Conservation (phyloP, 2,113 vertebrate genomes). For the Hyperoodon ampullatus region DNA sequence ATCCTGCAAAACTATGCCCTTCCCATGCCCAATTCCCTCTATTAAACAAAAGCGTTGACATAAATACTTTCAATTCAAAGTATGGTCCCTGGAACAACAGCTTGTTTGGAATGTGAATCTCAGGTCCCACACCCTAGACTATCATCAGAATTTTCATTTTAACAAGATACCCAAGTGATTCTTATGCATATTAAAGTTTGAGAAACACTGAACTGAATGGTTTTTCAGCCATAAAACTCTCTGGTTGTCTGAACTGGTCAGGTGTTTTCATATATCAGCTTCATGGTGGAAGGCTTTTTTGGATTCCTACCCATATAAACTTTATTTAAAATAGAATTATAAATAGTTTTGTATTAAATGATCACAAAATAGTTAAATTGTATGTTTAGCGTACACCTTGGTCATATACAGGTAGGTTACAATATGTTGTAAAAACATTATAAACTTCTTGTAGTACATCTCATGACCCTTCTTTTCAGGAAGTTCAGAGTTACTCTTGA, state of each 20-base stretch:
- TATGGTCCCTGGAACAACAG: background rate
- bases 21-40: background rate
- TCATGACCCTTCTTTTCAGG: background rate
- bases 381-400: background rate
- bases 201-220: background rate
- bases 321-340: conserved; percentile 29
- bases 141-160: conserved; percentile 51
- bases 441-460: background rate
- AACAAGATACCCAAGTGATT: conserved; percentile 23
- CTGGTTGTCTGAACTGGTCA: background rate
- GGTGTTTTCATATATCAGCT: background rate
- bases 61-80: conserved; percentile 6
- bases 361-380: conserved; percentile 33
- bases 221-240: background rate
- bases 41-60: conserved; percentile 6
- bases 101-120: conserved; percentile 21
- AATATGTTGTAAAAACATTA: conserved; percentile 3
- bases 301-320: background rate
- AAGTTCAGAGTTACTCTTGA: conserved; percentile 57
- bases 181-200: conserved; percentile 15
- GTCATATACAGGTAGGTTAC: background rate
- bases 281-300: background rate
- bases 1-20: background rate
- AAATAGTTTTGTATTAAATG: conserved; percentile 35
- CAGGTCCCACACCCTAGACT: background rate